phyloP scores from a whole-genome alignment of 2,888 invertebrate genomes.

The Tipula unca region DNA sequence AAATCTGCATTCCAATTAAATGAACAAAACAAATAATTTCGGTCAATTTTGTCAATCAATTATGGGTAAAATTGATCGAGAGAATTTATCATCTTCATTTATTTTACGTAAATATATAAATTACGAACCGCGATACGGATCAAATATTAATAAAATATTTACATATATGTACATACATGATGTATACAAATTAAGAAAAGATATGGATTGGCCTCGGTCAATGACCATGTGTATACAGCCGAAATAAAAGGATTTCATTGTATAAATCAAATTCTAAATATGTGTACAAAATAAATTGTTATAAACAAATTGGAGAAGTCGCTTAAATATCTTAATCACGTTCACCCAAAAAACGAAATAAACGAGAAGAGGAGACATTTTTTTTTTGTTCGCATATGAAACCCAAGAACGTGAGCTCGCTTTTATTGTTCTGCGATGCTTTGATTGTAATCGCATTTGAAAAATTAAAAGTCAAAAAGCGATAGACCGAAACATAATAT shows the following conservation, averaged over 20 bases:
- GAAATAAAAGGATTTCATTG: neutral
- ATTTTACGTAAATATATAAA: neutral
- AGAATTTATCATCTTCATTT: neutral
- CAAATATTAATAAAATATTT: neutral
- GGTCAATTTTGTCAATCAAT: neutral
- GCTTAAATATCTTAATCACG: neutral
- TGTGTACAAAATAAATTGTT: neutral
- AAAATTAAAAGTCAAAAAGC: neutral
- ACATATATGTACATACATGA: no score
- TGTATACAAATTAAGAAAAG: neutral
- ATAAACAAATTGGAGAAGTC: neutral
- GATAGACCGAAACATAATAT: neutral
- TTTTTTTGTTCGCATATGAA: neutral
- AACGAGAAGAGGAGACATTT: neutral
- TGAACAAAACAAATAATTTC: neutral
- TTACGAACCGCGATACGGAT: neutral
- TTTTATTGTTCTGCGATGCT: neutral
- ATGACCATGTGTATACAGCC: neutral
- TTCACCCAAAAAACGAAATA: neutral
- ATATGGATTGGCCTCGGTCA: neutral
- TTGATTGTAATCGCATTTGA: neutral
- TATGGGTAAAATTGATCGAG: no score
- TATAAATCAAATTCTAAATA: neutral
- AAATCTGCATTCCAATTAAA: neutral
- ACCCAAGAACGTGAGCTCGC: neutral